A percentile compares a stretch with the other conserved stretches of the same genome.
phyloP scores from a whole-genome alignment of 2,888 invertebrate species.

The Leucoma salicis region DNA sequence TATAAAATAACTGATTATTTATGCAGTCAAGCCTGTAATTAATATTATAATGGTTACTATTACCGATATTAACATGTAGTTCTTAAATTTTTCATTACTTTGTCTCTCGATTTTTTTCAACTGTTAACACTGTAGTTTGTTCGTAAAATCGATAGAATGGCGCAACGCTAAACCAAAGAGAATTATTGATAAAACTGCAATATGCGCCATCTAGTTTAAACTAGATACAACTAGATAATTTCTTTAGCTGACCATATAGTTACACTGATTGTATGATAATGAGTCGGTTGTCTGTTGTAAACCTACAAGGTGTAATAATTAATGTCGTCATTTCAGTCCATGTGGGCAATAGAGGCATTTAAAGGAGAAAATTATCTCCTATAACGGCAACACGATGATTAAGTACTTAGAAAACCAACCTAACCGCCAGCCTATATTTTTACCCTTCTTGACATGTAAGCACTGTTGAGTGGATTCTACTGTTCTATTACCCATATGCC shows the following conservation, averaged over 20 bases:
- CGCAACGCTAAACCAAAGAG: conserved; percentile 71
- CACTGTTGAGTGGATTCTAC: no score
- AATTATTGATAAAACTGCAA: conserved; percentile 39
- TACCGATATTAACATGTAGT: conserved; percentile 3
- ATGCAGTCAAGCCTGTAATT: neutral
- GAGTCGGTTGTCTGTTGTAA: no score
- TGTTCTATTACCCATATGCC: no score
- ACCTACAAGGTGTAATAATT: no score
- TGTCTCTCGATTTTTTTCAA: conserved; percentile 45
- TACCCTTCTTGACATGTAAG: no score
- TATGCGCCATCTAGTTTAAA: conserved; percentile 59
- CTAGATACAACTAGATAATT: conserved; percentile 15
- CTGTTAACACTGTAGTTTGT: conserved; percentile 57
- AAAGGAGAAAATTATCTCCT: no score
- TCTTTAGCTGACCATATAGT: conserved; percentile 15
- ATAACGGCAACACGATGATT: no score
- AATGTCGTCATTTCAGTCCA: no score
- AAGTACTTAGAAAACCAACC: no score
- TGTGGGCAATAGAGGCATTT: no score
- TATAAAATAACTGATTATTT: neutral
- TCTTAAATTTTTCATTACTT: conserved; percentile 18
- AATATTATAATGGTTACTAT: neutral
- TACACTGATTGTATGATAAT: no score
- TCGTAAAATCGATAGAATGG: conserved; percentile 74
- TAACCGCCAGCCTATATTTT: no score